Evolutionary conservation across 1,140 invertebrate genomes (phyloP), one percentile per base, ranked within the genome.

Genomic region (Drosophila baimaii): DNA sequence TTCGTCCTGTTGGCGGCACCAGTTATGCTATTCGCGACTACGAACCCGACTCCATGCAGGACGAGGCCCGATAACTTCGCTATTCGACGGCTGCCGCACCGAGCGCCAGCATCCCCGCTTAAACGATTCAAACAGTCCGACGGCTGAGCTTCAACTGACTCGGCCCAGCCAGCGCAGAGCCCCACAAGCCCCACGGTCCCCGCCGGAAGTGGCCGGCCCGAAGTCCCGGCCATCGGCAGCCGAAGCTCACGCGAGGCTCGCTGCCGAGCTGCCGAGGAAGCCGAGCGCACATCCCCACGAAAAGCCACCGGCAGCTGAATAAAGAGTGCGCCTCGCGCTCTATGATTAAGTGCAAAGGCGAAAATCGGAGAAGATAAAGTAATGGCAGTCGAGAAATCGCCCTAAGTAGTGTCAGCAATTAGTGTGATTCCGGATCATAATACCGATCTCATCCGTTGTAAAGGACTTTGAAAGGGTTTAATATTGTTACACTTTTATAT

Each of bases 111-210:
- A 82, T 88, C 79, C 79, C 56, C 77, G 68, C 79, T 83, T 66
- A 66, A 58, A 88, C 79, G 83, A 70, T 66, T 77, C 49, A 79
- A 77, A 70, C 83, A 77, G 72, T 83, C 77, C 83, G 84, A 83
- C 83, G 84, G 77, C 69, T 83, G 76, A 89, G 83, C 84, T 89
- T 88, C 76, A 88, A 88, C 83, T 76, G 47, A 76, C 39, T 61
- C 56, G 51, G 43, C 39, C 35, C 46, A 43, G 41, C 73, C 12
- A 49, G 15, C n/a, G n/a, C 62, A 54, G 37, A 27, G 72, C 46
- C 62, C 39, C 72, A 74, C 29, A 55, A 49, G 43, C 37, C 31
- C 21, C 68, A 69, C 64, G 23, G 13, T 35, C 17, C 41, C 31
- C 57, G 37, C 64, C 64, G 61, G 33, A 65, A 49, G 64, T 31